Conservation (phyloP, 2,113 vertebrate species). For the Rhinogobius similis region DNA sequence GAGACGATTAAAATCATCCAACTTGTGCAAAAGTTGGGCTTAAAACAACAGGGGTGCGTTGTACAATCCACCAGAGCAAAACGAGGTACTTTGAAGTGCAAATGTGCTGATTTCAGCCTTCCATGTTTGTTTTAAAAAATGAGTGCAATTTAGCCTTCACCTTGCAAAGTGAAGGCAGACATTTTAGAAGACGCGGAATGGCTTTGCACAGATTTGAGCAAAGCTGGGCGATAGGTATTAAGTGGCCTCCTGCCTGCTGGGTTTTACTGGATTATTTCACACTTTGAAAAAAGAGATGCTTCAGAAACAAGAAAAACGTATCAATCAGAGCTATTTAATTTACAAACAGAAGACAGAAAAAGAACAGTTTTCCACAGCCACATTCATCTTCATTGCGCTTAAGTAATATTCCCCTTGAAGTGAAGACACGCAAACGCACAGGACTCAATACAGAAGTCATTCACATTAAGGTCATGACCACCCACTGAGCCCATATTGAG, state of each 20-base stretch:
- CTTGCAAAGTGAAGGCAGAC: conserved; percentile 9
- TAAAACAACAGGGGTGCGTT: conserved; percentile 27
- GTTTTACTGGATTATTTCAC: conserved; percentile 28
- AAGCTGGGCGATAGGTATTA: conserved; percentile 32
- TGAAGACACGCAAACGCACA: conserved; percentile 16
- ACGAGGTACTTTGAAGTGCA: conserved; percentile 8
- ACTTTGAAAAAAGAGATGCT: conserved; percentile 19
- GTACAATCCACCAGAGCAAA: conserved; percentile 2
- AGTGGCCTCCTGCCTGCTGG: conserved; percentile 3
- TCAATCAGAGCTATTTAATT: too few species aligned
- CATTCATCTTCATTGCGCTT: conserved; percentile 38
- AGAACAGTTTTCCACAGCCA: conserved; percentile 22
- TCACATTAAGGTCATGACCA: conserved; percentile 55
- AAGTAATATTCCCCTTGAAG: conserved; percentile 27
- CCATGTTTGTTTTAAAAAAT: background rate
- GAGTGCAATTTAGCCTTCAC: conserved; percentile 8
- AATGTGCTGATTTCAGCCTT: background rate
- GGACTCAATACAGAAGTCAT: conserved; percentile 26
- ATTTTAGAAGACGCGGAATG: conserved; percentile 21
- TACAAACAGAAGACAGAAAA: background rate
- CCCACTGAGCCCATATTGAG: conserved; percentile 56
- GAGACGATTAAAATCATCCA: conserved; percentile 58
- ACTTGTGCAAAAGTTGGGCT: conserved; percentile 31
- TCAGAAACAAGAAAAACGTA: background rate
- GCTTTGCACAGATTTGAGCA: conserved; percentile 22